Base-by-base conservation (phyloP, 1,140 invertebrate species). In the Nymphalis io region DNA sequence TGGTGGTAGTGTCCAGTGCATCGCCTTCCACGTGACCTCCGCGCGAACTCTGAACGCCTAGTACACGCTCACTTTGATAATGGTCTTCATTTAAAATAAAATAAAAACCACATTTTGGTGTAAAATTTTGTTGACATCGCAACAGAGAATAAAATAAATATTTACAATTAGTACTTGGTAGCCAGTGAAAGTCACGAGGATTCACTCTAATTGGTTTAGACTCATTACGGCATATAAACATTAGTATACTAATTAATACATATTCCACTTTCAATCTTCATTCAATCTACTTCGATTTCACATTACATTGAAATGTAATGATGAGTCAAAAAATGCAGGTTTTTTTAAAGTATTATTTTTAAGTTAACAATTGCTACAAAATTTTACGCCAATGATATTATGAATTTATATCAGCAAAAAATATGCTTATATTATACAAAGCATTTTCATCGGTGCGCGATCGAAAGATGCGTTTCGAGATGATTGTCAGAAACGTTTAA, bases 1-100 rank as follows among this genome's bases (percentile, higher is more conserved):
- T 90, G 68, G 85, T 90, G 51, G 84, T 89, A 61, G 83, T 88
- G 55, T 81, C 79, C 18, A 16, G 67, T 74, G 40, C 70, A 57
- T 64, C 70, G 62, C 73, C 18, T 13, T 53, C 61, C 60, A 68
- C 66, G 66, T 68, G 66, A 68, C 66, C 62, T 33, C 58, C 58
- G 66, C 66, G 23, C 33, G 55, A 27, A 12, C 15, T 58, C 55
- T 58, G 55, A 58, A 38, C 55, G 55, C 20, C 48, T 53, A 53
- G 55, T 27, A 58, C 55, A 38, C 55, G 55, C 55, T 44, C 60
- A 27, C 60, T n/a, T 53, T 46, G 15, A 40, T 44, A 27, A 12
- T 61, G 42, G 8, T 44, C 3, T 44, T 23, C 13, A 27, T 23
- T 5, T 21, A 27, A 42, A 1, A n/a, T 21, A 33, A 18, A 46